Base-by-base conservation (phyloP, 1,140 invertebrate genomes). In the Platorchestia sp. region DNA sequence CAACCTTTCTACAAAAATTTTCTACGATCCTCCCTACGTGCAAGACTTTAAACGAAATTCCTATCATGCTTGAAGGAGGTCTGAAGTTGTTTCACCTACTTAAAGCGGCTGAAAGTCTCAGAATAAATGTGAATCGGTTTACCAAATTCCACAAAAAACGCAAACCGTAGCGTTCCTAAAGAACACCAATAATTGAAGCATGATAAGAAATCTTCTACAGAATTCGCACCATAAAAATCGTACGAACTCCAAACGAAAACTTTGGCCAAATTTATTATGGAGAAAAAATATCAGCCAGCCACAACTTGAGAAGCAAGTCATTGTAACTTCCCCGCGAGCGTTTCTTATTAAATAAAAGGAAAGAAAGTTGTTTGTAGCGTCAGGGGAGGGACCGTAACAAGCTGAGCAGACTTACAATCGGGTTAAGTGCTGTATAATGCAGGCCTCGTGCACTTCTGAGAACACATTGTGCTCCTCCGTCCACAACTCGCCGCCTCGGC, bases 261-360 rank as follows among this genome's bases (percentile, higher is more conserved):
- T 89, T 89, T 10, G 41, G 91, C 43, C 14, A 40, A 93, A 45
- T 45, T 93, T 45, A 44, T 93, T 45, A 93, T 45, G 43, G 45
- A 22, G 91, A 93, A 93, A 93, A 45, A 93, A 45, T 93, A 45
- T 45, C 91, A 36, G 43, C 43, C 43, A 93, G 45, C 40, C 45
- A 40, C 43, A 93, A 93, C 43, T 93, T 93, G 91, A 93, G 91
- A 93, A 93, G 91, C 91, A 93, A 93, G 91, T 93, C 91, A 93
- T 93, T 93, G 91, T 44, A 93, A 93, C 91, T 93, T 93, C 45
- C 45, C 19, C 40, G 91, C 91, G 91, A 45, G 91, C 45, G 36
- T 93, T 93, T 93, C 91, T 93, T 93, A 93, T 93, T 93, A 93
- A 93, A 93, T 93, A 93, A 93, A 47, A 93, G 91, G 45, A 45